These are phyloP conservation scores for Burhinus oedicnemus DNA, from an alignment of 2,113 vertebrate species.

Conservation along the genomic window DNA sequence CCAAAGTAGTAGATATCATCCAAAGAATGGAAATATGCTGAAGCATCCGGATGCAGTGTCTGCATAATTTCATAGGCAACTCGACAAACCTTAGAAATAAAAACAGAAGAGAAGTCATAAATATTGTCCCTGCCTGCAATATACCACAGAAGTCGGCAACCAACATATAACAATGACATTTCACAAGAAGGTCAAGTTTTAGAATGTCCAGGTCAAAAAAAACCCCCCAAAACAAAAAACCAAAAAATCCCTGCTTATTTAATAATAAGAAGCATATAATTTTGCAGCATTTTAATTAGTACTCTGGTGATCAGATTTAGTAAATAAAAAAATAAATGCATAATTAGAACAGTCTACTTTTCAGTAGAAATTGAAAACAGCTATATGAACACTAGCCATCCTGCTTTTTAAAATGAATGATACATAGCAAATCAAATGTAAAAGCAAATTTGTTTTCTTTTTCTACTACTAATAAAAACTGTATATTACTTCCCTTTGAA, in stretches of 20 bases:
- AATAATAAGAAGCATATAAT: not conserved
- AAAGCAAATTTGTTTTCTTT: not conserved
- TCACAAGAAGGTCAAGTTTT: not conserved
- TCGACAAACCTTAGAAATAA: conserved; percentile 87
- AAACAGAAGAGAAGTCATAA: conserved; percentile 6
- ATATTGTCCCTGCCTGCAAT: not conserved
- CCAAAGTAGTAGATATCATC: conserved; percentile 99
- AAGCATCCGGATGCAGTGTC: conserved; percentile 95
- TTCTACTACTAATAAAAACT: not conserved
- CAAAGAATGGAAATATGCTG: conserved; percentile 93
- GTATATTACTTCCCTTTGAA: not conserved
- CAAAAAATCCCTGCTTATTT: not conserved
- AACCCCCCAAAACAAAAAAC: fast-evolving
- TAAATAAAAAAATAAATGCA: not conserved
- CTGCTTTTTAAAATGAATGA: not conserved
- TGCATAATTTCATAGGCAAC: conserved; percentile 99
- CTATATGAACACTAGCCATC: not conserved
- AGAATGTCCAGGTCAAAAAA: not conserved
- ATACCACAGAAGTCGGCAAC: not conserved
- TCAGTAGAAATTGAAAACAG: not conserved
- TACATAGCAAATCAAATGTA: not conserved
- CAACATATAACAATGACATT: not conserved
- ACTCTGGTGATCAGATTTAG: not conserved
- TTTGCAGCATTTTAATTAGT: not conserved
- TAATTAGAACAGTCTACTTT: not conserved